These are phyloP conservation scores for Strigamia maritima DNA, from an alignment of 2,888 invertebrate species.

Conservation along the genomic window DNA sequence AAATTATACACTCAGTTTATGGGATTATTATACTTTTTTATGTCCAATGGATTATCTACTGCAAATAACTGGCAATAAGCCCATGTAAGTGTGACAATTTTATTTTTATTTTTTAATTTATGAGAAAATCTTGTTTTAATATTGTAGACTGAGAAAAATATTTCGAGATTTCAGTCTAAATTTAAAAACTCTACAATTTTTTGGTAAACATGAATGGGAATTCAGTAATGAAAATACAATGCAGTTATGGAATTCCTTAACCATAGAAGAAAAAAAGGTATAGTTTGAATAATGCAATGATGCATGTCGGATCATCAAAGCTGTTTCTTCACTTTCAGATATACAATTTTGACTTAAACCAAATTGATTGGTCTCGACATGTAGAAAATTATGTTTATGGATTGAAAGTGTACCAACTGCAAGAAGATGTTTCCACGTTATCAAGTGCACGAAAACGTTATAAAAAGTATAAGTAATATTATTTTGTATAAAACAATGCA, in stretches of 20 bases:
- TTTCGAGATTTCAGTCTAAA: not conserved
- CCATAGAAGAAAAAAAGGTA: not conserved
- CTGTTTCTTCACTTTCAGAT: not conserved
- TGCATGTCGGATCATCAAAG: no score
- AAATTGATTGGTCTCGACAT: constrained; percentile 39
- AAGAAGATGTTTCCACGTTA: constrained; percentile 38
- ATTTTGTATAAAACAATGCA: not conserved
- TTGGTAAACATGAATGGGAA: not conserved
- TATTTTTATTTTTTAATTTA: not conserved
- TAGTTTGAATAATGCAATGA: no score
- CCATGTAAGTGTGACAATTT: not conserved
- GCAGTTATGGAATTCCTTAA: not conserved
- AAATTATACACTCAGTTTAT: not conserved
- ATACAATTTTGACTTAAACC: constrained; percentile 40
- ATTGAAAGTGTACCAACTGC: constrained; percentile 38
- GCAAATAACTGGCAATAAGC: not conserved
- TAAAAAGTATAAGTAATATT: constrained; percentile 35
- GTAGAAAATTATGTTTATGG: constrained; percentile 38
- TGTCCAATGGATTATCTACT: not conserved
- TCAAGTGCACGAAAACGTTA: constrained; percentile 36
- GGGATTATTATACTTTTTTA: not conserved
- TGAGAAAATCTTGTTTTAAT: not conserved
- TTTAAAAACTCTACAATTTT: not conserved
- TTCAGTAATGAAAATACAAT: not conserved
- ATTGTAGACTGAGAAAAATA: not conserved